phyloP scores from a whole-genome alignment of 2,888 invertebrate species.

The Cheilosia vulpina region DNA sequence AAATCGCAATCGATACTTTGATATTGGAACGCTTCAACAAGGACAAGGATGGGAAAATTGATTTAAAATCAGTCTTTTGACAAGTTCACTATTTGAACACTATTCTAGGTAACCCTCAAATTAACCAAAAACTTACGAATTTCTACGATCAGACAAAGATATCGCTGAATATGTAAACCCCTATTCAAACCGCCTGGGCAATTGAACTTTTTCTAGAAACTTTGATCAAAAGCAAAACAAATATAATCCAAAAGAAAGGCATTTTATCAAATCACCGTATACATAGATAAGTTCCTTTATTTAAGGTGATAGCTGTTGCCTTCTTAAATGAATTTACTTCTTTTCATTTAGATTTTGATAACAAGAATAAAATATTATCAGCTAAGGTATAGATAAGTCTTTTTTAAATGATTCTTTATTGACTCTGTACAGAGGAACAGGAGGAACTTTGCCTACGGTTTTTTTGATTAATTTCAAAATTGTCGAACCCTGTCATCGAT shows the following conservation, averaged over 20 bases:
- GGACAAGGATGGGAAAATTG: too few species aligned
- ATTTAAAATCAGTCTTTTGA: too few species aligned
- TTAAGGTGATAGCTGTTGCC: background rate
- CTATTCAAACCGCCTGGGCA: background rate
- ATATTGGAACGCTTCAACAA: too few species aligned
- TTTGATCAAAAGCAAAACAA: background rate
- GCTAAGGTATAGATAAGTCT: background rate
- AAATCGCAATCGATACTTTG: background rate
- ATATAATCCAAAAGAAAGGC: background rate
- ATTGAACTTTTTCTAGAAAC: background rate
- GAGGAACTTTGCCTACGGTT: background rate
- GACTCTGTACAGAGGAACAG: background rate
- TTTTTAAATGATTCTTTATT: background rate
- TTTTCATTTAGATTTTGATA: slow-evolving; percentile 30
- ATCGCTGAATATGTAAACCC: too few species aligned
- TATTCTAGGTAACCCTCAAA: too few species aligned
- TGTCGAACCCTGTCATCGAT: background rate
- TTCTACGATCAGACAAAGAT: too few species aligned
- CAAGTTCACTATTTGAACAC: too few species aligned
- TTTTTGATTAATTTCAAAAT: background rate
- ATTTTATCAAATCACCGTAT: slow-evolving; percentile 9
- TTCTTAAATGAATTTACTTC: slow-evolving; percentile 31
- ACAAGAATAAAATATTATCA: slow-evolving; percentile 18
- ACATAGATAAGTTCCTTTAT: background rate
- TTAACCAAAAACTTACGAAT: too few species aligned